A percentile compares a stretch with the other conserved stretches of the same genome.
These are phyloP conservation scores for Xenopus laevis DNA, from an alignment of 2,113 vertebrate species.

Conservation along the genomic window DNA sequence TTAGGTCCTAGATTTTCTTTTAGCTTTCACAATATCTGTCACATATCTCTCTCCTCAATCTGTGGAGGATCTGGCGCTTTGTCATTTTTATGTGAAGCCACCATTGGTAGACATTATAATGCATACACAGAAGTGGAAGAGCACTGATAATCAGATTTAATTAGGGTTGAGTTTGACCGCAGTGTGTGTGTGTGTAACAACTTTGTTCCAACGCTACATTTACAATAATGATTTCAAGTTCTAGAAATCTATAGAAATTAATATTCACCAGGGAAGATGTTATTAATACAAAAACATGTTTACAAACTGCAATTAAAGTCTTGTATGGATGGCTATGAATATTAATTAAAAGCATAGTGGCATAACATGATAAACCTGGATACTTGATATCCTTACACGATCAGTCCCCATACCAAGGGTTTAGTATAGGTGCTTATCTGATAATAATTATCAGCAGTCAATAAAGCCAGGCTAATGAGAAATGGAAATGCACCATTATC, in stretches of 20 bases:
- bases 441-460: no score
- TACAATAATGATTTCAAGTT: background rate
- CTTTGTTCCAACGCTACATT: no score
- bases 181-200: conserved; percentile 16
- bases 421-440: no score
- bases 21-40: background rate
- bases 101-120: background rate
- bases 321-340: no score
- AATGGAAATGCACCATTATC: no score
- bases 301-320: no score
- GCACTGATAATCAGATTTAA: conserved; percentile 23
- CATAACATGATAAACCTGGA: no score
- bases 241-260: background rate
- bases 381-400: no score
- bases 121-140: conserved; percentile 10
- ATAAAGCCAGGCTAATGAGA: no score
- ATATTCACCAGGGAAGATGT: background rate
- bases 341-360: no score
- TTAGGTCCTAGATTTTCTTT: conserved; percentile 6
- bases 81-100: conserved; percentile 14
- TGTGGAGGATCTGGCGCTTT: background rate
- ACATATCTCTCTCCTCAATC: conserved; percentile 6
- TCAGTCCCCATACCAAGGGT: no score
- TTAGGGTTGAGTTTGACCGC: conserved; percentile 21
- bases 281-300: no score